phyloP scores from a whole-genome alignment of 2,797 vertebrate species.

The Salarias fasciatus region DNA sequence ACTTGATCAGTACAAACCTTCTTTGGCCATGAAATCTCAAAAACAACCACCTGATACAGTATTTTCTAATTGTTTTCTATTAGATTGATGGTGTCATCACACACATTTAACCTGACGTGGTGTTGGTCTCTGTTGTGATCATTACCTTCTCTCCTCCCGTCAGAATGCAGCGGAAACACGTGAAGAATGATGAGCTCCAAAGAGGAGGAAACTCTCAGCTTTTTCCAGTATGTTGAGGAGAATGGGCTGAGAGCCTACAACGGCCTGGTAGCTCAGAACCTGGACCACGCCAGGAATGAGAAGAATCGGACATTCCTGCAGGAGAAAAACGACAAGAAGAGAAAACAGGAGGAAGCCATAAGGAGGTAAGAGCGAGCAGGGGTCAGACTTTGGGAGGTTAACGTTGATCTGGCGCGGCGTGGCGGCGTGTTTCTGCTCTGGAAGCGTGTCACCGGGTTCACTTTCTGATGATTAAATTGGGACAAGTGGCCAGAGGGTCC shows the following conservation, averaged over 20 bases:
- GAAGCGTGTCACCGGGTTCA: slow-evolving; percentile 40
- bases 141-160: slow-evolving; percentile 33
- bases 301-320: slow-evolving; percentile 93
- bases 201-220: slow-evolving; percentile 92
- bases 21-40: slow-evolving; percentile 26
- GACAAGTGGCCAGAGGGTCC: slow-evolving; percentile 67
- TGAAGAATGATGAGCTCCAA: slow-evolving; percentile 95
- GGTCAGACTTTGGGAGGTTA: too few species aligned
- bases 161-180: slow-evolving; percentile 87
- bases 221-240: slow-evolving; percentile 98
- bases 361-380: slow-evolving; percentile 95
- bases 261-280: slow-evolving; percentile 93
- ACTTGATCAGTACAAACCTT: slow-evolving; percentile 23
- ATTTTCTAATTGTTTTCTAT: too few species aligned
- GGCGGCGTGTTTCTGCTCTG: slow-evolving; percentile 1
- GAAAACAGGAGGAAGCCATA: slow-evolving; percentile 98
- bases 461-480: slow-evolving; percentile 57
- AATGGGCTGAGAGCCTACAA: slow-evolving; percentile 95
- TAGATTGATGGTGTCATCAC: too few species aligned
- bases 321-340: slow-evolving; percentile 96
- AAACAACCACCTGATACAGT: too few species aligned
- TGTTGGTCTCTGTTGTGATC: neutral
- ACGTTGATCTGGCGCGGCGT: too few species aligned
- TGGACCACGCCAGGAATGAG: slow-evolving; percentile 96
- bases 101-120: too few species aligned